Percentiles rank a stretch among this genome's conserved stretches.
phyloP scores from a whole-genome alignment of 1,140 invertebrate species.

The Panagrolaimus sp. region DNA sequence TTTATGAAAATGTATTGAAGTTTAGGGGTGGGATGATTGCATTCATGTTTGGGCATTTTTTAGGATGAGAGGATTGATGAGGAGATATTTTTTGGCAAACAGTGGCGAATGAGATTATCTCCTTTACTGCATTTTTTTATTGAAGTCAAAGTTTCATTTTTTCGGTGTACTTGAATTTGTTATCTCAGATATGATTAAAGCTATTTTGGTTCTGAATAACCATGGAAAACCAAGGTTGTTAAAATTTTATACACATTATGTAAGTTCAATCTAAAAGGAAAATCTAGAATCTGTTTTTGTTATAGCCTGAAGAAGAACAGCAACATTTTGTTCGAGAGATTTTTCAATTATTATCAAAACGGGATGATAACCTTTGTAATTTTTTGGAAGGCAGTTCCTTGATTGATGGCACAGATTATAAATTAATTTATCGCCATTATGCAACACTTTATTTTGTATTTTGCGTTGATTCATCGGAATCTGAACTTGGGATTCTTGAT shows the following conservation, averaged over 20 bases:
- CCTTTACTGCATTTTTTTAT: no score
- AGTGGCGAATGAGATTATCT: no score
- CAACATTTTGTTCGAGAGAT: conserved; percentile 99
- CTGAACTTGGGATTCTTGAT: conserved; percentile 94
- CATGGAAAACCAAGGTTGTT: conserved; percentile 94
- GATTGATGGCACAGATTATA: conserved; percentile 95
- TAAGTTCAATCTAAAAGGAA: conserved; percentile 71
- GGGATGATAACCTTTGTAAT: conserved; percentile 99
- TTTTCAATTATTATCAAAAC: conserved; percentile 94
- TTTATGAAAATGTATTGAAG: no score
- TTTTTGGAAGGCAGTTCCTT: conserved; percentile 96
- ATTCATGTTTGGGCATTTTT: no score
- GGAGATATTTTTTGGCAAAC: no score
- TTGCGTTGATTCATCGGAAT: conserved; percentile 98
- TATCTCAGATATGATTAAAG: conserved; percentile 99
- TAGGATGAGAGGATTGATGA: no score
- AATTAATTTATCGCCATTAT: conserved; percentile 96
- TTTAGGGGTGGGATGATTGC: no score
- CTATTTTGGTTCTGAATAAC: conserved; percentile 98
- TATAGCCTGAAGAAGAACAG: conserved; percentile 93
- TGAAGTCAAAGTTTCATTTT: no score
- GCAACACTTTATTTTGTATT: conserved; percentile 99
- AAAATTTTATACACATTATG: conserved; percentile 98
- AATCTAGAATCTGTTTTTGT: conserved; percentile 53
- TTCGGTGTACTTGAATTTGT: no score